Evolutionary conservation across 2,113 vertebrate genomes (phyloP).

Genomic region (Harpagus bidentatus): DNA sequence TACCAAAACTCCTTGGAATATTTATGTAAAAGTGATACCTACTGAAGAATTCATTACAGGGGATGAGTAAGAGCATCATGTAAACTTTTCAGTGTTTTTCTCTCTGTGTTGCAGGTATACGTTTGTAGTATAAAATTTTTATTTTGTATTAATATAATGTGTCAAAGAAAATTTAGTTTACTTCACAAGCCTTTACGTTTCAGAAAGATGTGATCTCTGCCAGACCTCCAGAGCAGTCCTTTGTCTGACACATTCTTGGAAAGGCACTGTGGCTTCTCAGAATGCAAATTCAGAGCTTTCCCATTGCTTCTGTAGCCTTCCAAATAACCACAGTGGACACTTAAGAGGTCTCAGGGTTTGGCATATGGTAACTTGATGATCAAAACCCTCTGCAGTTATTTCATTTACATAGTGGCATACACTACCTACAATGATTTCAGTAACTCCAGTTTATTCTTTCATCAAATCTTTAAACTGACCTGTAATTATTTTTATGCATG

Average conservation of each 20-base stretch:
- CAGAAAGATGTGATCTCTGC: not conserved
- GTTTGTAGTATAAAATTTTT: not conserved
- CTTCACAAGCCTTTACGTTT: not conserved
- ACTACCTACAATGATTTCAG: not conserved
- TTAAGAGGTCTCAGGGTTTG: not conserved
- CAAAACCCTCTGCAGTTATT: not conserved
- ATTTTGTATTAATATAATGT: not conserved
- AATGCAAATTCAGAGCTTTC: not conserved
- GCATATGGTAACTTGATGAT: not conserved
- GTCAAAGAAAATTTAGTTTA: not conserved
- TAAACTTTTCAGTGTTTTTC: not conserved
- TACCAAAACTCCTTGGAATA: not conserved
- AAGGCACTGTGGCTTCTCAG: not conserved
- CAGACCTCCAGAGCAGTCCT: not conserved
- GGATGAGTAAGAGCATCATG: not conserved
- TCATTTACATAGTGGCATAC: not conserved
- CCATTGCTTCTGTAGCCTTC: not conserved
- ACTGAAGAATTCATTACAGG: not conserved
- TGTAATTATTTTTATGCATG: not conserved
- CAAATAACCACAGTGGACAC: not conserved
- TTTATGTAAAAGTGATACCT: not conserved
- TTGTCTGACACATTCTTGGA: not conserved
- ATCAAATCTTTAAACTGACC: not conserved
- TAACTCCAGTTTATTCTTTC: not conserved
- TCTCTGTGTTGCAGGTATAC: not conserved